A percentile compares a stretch with the other conserved stretches of the same genome.
These are phyloP conservation scores for Heliconius hermathena DNA, from an alignment of 1,140 invertebrate genomes.

Conservation along the genomic window DNA sequence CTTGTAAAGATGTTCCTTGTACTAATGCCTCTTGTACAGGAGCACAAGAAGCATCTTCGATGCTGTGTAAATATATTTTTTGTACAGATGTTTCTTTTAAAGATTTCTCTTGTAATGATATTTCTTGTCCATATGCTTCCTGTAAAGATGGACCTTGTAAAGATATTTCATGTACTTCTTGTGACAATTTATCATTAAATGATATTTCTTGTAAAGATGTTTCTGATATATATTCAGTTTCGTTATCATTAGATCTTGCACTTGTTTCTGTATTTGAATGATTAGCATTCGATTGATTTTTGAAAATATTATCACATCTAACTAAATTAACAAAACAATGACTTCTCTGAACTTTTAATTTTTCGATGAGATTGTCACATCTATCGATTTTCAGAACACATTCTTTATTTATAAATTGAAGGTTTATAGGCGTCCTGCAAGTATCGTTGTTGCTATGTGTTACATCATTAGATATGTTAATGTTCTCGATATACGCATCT, in stretches of 20 bases:
- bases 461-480: neutral
- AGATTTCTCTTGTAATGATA: neutral
- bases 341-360: conserved; percentile 37
- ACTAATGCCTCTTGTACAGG: neutral
- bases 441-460: neutral
- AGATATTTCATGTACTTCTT: neutral
- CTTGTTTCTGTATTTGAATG: neutral
- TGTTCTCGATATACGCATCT: neutral
- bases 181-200: neutral
- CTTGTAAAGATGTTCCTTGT: neutral
- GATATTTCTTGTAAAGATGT: neutral
- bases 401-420: neutral
- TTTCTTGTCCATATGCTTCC: neutral
- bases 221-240: neutral
- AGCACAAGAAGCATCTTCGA: neutral
- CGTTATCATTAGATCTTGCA: neutral
- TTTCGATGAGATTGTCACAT: conserved; percentile 50
- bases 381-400: conserved; percentile 47
- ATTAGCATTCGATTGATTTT: neutral
- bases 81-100: neutral
- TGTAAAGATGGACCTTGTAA: neutral
- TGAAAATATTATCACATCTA: conserved; percentile 50
- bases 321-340: conserved; percentile 57
- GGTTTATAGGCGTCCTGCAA: neutral
- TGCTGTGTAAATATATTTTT: neutral